A percentile compares a stretch with the other conserved stretches of the same genome.
Conservation (phyloP, 2,113 vertebrate genomes). For the Heterochromis multidens region DNA sequence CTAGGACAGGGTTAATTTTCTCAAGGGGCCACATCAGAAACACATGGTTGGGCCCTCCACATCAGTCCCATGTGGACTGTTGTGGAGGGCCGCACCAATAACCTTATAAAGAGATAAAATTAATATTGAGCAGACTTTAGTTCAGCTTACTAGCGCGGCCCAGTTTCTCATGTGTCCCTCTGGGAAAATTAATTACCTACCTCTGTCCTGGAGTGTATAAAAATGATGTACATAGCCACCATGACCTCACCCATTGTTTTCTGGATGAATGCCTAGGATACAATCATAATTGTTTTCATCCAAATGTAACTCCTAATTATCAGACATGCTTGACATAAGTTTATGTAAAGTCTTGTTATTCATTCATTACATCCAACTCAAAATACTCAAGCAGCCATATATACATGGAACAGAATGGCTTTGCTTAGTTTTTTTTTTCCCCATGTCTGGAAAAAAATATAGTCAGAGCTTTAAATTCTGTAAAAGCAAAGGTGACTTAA, state of each 20-base stretch:
- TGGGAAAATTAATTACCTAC: not conserved
- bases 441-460: not conserved
- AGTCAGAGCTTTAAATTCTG: not conserved
- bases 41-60: not conserved
- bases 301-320: not conserved
- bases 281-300: not conserved
- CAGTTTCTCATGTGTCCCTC: not conserved
- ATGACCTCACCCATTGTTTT: not conserved
- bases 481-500: not conserved
- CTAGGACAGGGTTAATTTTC: not conserved
- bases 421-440: rapidly evolving
- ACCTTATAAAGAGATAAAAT: not conserved
- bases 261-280: not conserved
- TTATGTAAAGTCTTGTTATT: not conserved
- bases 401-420: not conserved
- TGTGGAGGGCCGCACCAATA: not conserved
- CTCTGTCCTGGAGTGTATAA: not conserved
- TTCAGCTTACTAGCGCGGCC: not conserved
- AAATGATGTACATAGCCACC: not conserved
- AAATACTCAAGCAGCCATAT: not conserved
- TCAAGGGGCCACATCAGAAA: not conserved
- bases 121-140: not conserved
- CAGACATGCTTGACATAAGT: not conserved
- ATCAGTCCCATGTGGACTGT: not conserved
- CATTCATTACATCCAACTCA: not conserved